A percentile compares a stretch with the other conserved stretches of the same genome.
phyloP scores from a whole-genome alignment of 2,888 invertebrate genomes.

The Drosophila buzzatii region DNA sequence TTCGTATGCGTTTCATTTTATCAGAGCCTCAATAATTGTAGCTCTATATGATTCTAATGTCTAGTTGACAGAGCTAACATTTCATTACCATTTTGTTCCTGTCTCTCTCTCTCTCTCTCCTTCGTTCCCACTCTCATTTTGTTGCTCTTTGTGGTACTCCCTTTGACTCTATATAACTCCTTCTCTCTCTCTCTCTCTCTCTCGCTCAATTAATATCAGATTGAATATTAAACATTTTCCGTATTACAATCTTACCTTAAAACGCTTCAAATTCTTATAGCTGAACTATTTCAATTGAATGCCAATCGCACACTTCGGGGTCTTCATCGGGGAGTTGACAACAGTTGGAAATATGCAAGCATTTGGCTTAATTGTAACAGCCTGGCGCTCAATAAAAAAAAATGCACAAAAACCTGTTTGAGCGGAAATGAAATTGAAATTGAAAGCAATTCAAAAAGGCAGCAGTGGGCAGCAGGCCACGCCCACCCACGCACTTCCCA shows the following conservation, averaged over 20 bases:
- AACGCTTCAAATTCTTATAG: constrained; percentile 25
- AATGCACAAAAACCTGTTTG: constrained; percentile 53
- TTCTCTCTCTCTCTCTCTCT: not conserved
- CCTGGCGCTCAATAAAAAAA: constrained; percentile 28
- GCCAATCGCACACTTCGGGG: constrained; percentile 1
- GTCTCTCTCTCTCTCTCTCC: not conserved
- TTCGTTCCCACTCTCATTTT: not conserved
- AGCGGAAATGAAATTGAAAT: constrained; percentile 64
- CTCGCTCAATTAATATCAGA: not conserved
- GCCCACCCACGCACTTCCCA: not conserved
- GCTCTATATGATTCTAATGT: too few relatives aligned
- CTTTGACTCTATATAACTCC: too few relatives aligned
- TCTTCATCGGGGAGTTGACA: not conserved
- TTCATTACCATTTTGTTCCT: too few relatives aligned
- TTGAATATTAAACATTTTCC: not conserved
- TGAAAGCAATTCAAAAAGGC: constrained; percentile 56
- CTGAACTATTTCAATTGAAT: constrained; percentile 20
- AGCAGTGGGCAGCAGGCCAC: constrained; percentile 19
- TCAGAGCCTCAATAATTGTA: too few relatives aligned
- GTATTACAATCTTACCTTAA: constrained; percentile 7
- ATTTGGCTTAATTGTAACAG: constrained; percentile 65
- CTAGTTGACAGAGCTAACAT: too few relatives aligned
- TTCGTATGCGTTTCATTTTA: too few relatives aligned
- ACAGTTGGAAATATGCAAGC: constrained; percentile 32
- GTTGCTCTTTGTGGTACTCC: too few relatives aligned